Evolutionary conservation across 2,888 invertebrate genomes (phyloP).

Genomic region (Oscheius sp.): DNA sequence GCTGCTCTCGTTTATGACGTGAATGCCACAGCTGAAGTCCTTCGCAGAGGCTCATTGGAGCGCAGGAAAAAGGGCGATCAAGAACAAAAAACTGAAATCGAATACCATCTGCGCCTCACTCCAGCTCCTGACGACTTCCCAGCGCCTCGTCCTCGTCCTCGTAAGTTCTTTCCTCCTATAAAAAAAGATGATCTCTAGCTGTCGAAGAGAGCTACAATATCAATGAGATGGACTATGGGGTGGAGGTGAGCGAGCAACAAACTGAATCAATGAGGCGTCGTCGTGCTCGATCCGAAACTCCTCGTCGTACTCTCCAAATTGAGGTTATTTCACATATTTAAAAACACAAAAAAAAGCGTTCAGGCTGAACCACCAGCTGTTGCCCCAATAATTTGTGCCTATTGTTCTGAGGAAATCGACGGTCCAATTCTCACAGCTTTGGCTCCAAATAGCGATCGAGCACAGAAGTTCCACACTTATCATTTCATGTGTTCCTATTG

Average conservation of each 20-base stretch:
- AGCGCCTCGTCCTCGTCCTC: constrained; percentile 31
- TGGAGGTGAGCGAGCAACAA: constrained; percentile 63
- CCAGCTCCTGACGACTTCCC: constrained; percentile 62
- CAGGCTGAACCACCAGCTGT: constrained; percentile 58
- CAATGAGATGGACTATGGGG: constrained; percentile 66
- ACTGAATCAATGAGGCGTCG: constrained; percentile 64
- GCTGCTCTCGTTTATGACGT: constrained; percentile 70
- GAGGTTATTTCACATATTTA: constrained; percentile 37
- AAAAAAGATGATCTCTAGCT: constrained; percentile 42
- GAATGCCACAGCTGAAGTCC: constrained; percentile 69
- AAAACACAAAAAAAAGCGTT: too few relatives aligned
- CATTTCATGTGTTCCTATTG: constrained; percentile 97
- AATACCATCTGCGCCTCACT: constrained; percentile 64
- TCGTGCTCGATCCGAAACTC: constrained; percentile 65
- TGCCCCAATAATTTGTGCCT: constrained; percentile 65
- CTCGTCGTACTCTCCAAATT: constrained; percentile 64
- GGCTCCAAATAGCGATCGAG: constrained; percentile 84
- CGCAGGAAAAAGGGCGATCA: constrained; percentile 38
- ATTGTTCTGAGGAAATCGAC: constrained; percentile 62
- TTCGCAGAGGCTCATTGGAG: constrained; percentile 50
- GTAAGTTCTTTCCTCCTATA: constrained; percentile 34
- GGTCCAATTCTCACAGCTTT: constrained; percentile 67
- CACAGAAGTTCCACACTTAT: constrained; percentile 97
- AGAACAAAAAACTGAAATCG: constrained; percentile 48
- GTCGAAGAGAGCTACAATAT: constrained; percentile 58